Evolutionary conservation across 2,888 invertebrate genomes (phyloP), one percentile per base, ranked within the genome.

Genomic region (Oxytorus armatus): DNA sequence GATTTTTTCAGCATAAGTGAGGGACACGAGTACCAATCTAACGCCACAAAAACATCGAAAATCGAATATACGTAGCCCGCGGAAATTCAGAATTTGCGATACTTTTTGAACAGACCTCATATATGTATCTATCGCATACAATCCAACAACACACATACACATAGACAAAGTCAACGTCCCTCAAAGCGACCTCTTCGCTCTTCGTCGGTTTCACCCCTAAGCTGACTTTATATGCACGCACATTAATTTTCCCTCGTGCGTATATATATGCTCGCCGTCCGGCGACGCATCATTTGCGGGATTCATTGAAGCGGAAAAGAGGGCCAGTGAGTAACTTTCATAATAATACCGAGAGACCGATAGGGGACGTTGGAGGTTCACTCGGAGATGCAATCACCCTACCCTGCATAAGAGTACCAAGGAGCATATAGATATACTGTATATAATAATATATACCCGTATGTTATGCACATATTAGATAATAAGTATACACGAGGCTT

Each of bases 271-370:
- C 21, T 39, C 8, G n/a, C n/a, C 42, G 61, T 63, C 53, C 61
- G 18, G 69, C 33, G 18, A 53, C 44, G 76, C 76, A 76, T 69
- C 63, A 63, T 76, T 76, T 76, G 61, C 76, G 36, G 42, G 39
- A 76, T 61, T 49, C 61, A 69, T 63, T 63, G 42, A 23, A 53
- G 76, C 14, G 61, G 21, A 76, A 76, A 59, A 70, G 63, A 76
- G 76, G 69, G 76, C 69, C 61, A 76, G 61, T 53, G 76, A 69
- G 76, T 69, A 49, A 69, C 76, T 69, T 63, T 63, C 44, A 76
- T 69, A 55, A 76, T 76, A 53, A 69, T 63, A 63, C 69, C 44
- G 47, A 21, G 23, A 18, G 49, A 11, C 1, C 44, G 14, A 42
- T n/a, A 33, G 70, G 47, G 59, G 29, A 21, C 10, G 57, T n/a